Evolutionary conservation across 2,797 vertebrate species (phyloP).

Genomic region (Odontamblyopus lacepedii): DNA sequence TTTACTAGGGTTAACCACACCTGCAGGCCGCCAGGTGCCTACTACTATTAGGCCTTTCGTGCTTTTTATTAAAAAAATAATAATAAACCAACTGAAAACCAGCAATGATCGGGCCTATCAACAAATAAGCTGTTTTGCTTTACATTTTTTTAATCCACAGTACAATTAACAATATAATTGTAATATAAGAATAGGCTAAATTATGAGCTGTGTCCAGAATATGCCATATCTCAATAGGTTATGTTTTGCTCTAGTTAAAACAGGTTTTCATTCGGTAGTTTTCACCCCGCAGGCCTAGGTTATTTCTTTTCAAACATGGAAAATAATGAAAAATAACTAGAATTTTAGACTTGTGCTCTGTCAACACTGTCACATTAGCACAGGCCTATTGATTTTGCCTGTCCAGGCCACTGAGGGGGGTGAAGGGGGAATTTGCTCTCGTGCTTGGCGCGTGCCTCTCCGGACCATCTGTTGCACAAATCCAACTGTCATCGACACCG

Average conservation of each 20-base stretch:
- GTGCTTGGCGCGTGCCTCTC: conserved; percentile 78
- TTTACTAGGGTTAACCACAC: conserved; percentile 13
- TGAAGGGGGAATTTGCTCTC: conserved; percentile 42
- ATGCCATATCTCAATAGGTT: not conserved
- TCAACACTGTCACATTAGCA: conserved; percentile 10
- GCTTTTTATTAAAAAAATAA: too few species aligned
- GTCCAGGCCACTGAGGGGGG: conserved; percentile 15
- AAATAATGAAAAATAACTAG: not conserved
- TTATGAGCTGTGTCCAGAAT: not conserved
- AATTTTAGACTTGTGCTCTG: not conserved
- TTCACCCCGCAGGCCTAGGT: not conserved
- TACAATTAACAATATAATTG: not conserved
- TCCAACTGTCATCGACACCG: conserved; percentile 68
- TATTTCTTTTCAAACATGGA: not conserved
- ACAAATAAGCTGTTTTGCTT: not conserved
- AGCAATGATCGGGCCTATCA: not conserved
- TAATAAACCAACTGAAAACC: too few species aligned
- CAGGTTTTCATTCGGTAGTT: not conserved
- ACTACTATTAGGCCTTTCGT: too few species aligned
- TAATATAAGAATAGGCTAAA: not conserved
- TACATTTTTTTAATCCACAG: not conserved
- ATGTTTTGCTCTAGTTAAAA: not conserved
- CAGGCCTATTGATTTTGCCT: conserved; percentile 36
- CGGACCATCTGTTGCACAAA: conserved; percentile 63
- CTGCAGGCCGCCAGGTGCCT: conserved; percentile 18